phyloP scores from a whole-genome alignment of 2,888 invertebrate species.

The Exephanes ischioxanthus region DNA sequence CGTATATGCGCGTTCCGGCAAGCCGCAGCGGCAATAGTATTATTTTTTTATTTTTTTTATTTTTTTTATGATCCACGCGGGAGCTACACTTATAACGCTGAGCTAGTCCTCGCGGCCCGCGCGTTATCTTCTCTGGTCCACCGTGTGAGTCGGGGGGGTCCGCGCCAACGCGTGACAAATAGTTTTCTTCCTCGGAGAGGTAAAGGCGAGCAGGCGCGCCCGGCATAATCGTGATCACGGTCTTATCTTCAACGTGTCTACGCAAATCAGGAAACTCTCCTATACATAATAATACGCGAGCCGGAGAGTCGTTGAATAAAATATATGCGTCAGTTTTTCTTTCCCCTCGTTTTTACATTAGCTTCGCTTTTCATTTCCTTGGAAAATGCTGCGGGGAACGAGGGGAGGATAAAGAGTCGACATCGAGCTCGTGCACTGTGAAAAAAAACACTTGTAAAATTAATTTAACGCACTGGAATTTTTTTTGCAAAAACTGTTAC shows the following conservation, averaged over 20 bases:
- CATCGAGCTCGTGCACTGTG: background rate
- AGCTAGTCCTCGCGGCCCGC: slow-evolving; percentile 41
- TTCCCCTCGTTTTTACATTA: background rate
- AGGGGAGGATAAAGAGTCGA: background rate
- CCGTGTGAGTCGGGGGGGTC: slow-evolving; percentile 27
- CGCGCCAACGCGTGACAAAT: slow-evolving; percentile 63
- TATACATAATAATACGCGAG: slow-evolving; percentile 11
- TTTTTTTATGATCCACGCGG: slow-evolving; percentile 27
- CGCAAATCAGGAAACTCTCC: slow-evolving; percentile 45
- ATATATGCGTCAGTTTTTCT: slow-evolving; percentile 13
- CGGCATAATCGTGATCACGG: slow-evolving; percentile 41
- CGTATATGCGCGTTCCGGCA: slow-evolving; percentile 19
- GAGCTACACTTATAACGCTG: slow-evolving; percentile 12
- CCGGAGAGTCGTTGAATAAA: background rate
- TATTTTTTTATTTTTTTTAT: background rate
- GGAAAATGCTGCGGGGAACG: background rate
- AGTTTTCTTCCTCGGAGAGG: slow-evolving; percentile 28
- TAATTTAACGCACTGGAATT: too few species aligned
- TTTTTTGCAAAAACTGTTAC: too few species aligned
- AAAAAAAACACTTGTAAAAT: too few species aligned
- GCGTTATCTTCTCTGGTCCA: slow-evolving; percentile 46
- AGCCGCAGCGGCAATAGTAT: slow-evolving; percentile 9
- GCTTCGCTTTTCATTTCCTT: background rate
- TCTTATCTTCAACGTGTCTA: slow-evolving; percentile 34
- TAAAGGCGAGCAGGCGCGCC: slow-evolving; percentile 21